These are phyloP conservation scores for Protobothrops flavoviridis DNA, from an alignment of 2,113 vertebrate species.

Conservation along the genomic window DNA sequence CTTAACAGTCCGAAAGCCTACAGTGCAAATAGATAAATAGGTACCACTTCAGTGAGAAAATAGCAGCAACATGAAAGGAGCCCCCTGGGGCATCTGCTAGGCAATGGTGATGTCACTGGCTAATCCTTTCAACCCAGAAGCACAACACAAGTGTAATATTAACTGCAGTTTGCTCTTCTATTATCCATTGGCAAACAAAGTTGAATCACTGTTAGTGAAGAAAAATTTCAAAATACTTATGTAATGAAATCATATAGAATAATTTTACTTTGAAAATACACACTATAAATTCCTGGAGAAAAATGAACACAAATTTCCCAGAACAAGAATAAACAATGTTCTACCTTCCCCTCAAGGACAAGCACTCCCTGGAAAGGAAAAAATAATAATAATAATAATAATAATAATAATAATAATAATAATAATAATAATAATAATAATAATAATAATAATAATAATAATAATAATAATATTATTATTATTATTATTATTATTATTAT, in stretches of 20 bases:
- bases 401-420: no score
- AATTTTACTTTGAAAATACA: not conserved
- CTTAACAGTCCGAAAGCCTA: no score
- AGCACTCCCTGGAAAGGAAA: not conserved
- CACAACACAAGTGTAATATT: not conserved
- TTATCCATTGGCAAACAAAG: not conserved
- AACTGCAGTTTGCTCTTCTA: not conserved
- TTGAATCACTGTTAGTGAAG: not conserved
- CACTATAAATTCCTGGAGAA: not conserved
- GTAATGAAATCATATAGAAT: not conserved
- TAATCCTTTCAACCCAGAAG: not conserved
- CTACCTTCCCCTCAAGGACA: not conserved
- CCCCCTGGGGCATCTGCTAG: no score
- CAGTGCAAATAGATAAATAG: no score
- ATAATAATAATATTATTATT: no score
- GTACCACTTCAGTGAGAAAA: no score
- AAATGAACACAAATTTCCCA: not conserved
- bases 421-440: no score
- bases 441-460: no score
- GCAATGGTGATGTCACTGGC: no score
- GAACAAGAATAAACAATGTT: not conserved
- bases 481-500: no score
- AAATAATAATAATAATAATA: no score
- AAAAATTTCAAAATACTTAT: not conserved
- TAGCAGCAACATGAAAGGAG: no score